phyloP scores from a whole-genome alignment of 2,113 vertebrate species.

The Microcebus jonahi region DNA sequence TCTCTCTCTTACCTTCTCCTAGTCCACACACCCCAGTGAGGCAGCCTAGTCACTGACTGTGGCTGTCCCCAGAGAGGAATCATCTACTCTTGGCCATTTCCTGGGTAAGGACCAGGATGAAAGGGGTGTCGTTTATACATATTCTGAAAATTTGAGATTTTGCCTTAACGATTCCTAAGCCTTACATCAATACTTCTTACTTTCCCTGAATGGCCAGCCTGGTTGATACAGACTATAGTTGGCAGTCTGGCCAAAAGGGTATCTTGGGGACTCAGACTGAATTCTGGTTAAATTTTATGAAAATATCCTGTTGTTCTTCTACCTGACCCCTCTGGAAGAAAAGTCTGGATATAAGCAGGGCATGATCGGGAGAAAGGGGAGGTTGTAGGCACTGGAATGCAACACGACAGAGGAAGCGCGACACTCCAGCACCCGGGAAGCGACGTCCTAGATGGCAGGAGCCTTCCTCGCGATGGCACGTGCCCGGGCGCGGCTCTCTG shows the following conservation, averaged over 20 bases:
- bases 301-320: not conserved
- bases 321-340: not conserved
- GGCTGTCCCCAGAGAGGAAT: not conserved
- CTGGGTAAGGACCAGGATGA: not conserved
- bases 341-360: not conserved
- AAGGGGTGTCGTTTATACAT: rapidly evolving
- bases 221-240: not conserved
- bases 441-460: not conserved
- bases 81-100: not conserved
- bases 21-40: not conserved
- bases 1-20: not conserved
- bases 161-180: not conserved
- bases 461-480: not conserved
- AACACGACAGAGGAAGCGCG: not conserved
- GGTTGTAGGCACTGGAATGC: not conserved
- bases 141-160: not conserved
- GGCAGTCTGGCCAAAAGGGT: not conserved
- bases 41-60: not conserved
- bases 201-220: not conserved
- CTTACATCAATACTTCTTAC: not conserved
- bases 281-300: not conserved
- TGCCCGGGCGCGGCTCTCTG: rapidly evolving
- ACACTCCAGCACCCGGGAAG: not conserved
- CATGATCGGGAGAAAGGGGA: not conserved
- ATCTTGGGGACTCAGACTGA: not conserved